Evolutionary conservation across 1,140 invertebrate species (phyloP).

Genomic region (Anagrus nilaparvatae): DNA sequence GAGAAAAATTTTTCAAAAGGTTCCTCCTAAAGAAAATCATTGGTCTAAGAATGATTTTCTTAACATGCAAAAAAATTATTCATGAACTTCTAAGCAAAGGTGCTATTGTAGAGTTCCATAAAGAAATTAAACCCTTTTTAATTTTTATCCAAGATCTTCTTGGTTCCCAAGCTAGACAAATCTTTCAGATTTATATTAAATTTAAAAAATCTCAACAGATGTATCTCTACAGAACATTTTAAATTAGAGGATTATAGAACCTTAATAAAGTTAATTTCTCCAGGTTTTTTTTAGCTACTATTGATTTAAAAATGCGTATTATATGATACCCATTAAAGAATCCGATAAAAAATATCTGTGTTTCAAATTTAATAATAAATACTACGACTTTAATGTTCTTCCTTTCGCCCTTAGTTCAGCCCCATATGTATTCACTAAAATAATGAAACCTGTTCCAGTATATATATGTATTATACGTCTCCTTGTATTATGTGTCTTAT

Average conservation of each 20-base stretch:
- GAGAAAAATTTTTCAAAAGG: background rate
- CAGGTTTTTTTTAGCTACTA: constrained; percentile 1
- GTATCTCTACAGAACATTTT: constrained; percentile 19
- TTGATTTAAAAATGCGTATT: constrained; percentile 12
- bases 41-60: background rate
- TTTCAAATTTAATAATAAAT: constrained; percentile 4
- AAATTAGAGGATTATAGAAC: constrained; percentile 21
- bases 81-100: background rate
- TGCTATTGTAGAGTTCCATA: background rate
- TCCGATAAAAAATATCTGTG: constrained; percentile 1
- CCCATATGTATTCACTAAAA: constrained; percentile 22
- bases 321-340: constrained; percentile 7
- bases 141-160: constrained; percentile 16
- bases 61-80: background rate
- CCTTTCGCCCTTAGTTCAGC: constrained; percentile 17
- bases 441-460: too few relatives aligned
- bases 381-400: constrained; percentile 8
- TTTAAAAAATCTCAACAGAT: constrained; percentile 22
- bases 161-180: constrained; percentile 16
- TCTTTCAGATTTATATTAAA: constrained; percentile 21
- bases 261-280: background rate
- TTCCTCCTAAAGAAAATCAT: background rate
- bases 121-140: constrained; percentile 2
- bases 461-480: too few relatives aligned
- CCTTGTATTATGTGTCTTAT: too few relatives aligned